A percentile compares a stretch with the other conserved stretches of the same genome.
These are phyloP conservation scores for Neodontobutis hainanensis DNA, from an alignment of 2,113 vertebrate genomes.

Conservation along the genomic window DNA sequence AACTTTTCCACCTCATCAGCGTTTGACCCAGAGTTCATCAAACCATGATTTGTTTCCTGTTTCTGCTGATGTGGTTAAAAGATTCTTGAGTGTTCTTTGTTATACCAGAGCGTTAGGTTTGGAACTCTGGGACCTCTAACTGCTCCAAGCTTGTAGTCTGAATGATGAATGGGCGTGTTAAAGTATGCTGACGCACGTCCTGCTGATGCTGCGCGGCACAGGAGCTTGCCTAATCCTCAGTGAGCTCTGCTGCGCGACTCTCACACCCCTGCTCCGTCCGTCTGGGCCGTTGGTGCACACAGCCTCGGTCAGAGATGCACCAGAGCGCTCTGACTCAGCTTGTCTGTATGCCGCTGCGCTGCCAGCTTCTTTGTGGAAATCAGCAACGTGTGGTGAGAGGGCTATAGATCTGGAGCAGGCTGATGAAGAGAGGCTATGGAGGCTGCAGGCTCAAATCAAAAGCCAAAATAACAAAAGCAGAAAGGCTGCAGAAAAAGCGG, in stretches of 20 bases:
- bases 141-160: conserved; percentile 28
- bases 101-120: conserved; percentile 14
- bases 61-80: conserved; percentile 4
- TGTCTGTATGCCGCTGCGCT: conserved; percentile 70
- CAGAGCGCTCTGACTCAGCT: conserved; percentile 64
- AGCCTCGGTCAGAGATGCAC: too few relatives aligned
- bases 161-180: conserved; percentile 62
- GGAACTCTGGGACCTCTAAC: conserved; percentile 45
- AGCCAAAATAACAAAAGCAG: conserved; percentile 36
- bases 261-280: conserved; percentile 21
- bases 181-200: conserved; percentile 64
- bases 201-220: conserved; percentile 42
- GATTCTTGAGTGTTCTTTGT: conserved; percentile 36
- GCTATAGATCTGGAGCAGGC: conserved; percentile 39
- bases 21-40: too few relatives aligned
- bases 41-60: neutral
- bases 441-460: conserved; percentile 52
- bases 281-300: conserved; percentile 1
- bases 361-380: conserved; percentile 59
- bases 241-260: conserved; percentile 35
- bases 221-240: conserved; percentile 39
- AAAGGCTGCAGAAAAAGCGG: conserved; percentile 25
- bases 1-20: too few relatives aligned
- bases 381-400: conserved; percentile 57
- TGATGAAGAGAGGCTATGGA: conserved; percentile 31